phyloP scores from a whole-genome alignment of 2,113 vertebrate species.

The Gallinago undulata region DNA sequence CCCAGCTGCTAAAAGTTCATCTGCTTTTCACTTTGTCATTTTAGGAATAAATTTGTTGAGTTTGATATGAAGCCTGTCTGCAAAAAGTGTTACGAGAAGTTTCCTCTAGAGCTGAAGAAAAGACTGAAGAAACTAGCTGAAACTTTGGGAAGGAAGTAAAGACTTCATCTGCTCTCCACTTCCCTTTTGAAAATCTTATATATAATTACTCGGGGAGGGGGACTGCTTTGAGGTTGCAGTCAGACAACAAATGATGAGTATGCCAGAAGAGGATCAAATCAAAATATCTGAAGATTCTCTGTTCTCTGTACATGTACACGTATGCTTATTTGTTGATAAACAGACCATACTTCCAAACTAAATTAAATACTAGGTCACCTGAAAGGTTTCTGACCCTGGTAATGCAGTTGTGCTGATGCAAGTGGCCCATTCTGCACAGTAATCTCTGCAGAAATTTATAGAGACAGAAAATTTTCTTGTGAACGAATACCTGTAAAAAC shows the following conservation, averaged over 20 bases:
- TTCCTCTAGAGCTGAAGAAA: slow-evolving; percentile 98
- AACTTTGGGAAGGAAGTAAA: slow-evolving; percentile 90
- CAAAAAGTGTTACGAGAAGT: slow-evolving; percentile 99
- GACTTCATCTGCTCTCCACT: background rate
- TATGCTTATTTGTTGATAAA: background rate
- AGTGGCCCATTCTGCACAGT: background rate
- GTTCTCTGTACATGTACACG: background rate
- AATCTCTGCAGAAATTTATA: background rate
- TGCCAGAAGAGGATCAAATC: background rate
- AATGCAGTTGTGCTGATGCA: background rate
- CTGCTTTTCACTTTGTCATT: slow-evolving; percentile 27
- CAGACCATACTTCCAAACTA: background rate
- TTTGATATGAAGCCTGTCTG: slow-evolving; percentile 99
- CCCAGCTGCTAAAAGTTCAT: slow-evolving; percentile 3
- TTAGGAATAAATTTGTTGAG: slow-evolving; percentile 99
- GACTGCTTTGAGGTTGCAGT: slow-evolving; percentile 20
- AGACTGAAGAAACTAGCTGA: slow-evolving; percentile 98
- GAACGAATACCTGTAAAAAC: background rate
- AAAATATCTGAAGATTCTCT: background rate
- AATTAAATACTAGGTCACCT: background rate
- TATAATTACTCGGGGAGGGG: background rate
- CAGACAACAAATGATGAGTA: slow-evolving; percentile 2
- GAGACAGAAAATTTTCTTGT: background rate
- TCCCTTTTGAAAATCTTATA: slow-evolving; percentile 16
- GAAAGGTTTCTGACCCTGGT: background rate